phyloP scores from a whole-genome alignment of 2,888 invertebrate genomes.

The Diloba caeruleocephala region DNA sequence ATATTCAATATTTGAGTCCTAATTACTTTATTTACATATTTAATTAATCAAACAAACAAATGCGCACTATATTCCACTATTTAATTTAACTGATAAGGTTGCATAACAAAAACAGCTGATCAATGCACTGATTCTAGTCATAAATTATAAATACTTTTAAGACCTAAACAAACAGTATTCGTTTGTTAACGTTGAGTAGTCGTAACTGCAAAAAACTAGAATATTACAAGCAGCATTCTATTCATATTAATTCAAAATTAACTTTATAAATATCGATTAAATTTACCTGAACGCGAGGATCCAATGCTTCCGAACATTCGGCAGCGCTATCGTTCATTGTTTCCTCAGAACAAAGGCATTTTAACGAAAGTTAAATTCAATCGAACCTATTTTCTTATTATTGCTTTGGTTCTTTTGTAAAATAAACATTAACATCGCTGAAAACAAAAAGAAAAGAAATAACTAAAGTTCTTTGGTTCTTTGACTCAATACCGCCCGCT shows the following conservation, averaged over 20 bases:
- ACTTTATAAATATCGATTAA: conserved; percentile 76
- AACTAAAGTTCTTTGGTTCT: conserved; percentile 19
- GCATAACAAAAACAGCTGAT: conserved; percentile 59
- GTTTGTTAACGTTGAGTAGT: background rate
- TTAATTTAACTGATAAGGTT: conserved; percentile 37
- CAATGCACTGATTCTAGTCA: conserved; percentile 6
- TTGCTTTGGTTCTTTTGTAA: conserved; percentile 49
- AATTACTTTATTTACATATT: background rate
- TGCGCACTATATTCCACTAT: conserved; percentile 14
- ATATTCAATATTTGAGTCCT: too few species aligned
- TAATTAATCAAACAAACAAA: background rate
- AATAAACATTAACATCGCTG: conserved; percentile 56
- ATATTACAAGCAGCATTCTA: conserved; percentile 1
- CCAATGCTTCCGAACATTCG: conserved; percentile 92
- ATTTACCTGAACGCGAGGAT: conserved; percentile 94
- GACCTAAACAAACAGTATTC: background rate
- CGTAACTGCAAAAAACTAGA: background rate
- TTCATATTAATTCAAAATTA: conserved; percentile 28
- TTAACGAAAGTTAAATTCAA: conserved; percentile 66
- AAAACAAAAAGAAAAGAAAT: conserved; percentile 54
- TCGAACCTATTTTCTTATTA: conserved; percentile 45
- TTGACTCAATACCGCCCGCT: conserved; percentile 52
- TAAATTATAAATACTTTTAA: conserved; percentile 4
- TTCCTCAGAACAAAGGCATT: conserved; percentile 74
- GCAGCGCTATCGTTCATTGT: conserved; percentile 90